These are phyloP conservation scores for Cerceris rybyensis DNA, from an alignment of 2,888 invertebrate genomes.

Conservation along the genomic window DNA sequence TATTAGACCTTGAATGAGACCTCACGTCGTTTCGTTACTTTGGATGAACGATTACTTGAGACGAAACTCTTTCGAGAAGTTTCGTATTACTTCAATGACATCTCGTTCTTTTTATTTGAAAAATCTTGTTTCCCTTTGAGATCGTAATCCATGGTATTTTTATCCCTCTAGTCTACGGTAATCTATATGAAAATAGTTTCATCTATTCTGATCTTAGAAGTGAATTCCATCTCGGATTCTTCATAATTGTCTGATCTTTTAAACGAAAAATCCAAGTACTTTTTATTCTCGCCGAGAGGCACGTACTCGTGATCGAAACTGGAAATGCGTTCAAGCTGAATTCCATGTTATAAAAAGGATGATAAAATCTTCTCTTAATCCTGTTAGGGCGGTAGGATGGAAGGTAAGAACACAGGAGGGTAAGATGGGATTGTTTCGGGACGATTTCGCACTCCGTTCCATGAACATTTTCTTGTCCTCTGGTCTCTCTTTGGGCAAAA, in stretches of 20 bases:
- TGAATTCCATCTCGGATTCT: background rate
- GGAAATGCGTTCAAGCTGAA: constrained; percentile 2
- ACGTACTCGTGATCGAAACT: background rate
- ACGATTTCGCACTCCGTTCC: constrained; percentile 19
- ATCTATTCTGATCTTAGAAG: background rate
- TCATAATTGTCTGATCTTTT: background rate
- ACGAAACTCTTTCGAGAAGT: too few relatives aligned
- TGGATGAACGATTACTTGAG: too few relatives aligned
- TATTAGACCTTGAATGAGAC: too few relatives aligned
- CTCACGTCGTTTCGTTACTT: too few relatives aligned
- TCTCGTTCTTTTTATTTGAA: background rate
- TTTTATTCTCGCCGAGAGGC: background rate
- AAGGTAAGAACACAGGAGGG: constrained; percentile 7
- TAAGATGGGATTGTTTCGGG: constrained; percentile 28
- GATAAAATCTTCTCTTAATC: constrained; percentile 32
- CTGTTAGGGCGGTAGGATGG: constrained; percentile 16
- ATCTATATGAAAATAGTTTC: background rate
- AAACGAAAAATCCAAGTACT: background rate
- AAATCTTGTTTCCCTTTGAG: background rate
- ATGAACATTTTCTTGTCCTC: constrained; percentile 26
- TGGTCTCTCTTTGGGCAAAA: background rate
- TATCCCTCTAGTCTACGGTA: background rate
- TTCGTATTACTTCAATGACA: too few relatives aligned
- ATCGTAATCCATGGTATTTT: background rate
- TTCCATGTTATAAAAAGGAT: constrained; percentile 2